Evolutionary conservation across 2,797 vertebrate species (phyloP).

Genomic region (Naso thynnoides): DNA sequence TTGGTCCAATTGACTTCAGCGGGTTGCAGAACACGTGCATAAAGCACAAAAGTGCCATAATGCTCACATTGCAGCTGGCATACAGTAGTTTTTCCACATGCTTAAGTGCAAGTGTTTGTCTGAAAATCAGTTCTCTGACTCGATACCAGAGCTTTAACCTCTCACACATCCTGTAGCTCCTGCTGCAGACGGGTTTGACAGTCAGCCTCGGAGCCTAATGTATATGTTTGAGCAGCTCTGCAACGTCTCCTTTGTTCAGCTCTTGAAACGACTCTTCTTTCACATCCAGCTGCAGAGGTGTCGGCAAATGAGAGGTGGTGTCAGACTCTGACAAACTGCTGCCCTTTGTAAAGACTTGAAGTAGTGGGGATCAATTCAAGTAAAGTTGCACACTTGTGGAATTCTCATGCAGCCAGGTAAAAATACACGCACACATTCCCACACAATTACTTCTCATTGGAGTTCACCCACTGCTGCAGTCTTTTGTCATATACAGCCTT

Average conservation of each 20-base stretch:
- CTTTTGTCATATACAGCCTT: constrained; percentile 28
- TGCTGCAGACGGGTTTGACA: constrained; percentile 47
- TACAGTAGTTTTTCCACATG: constrained; percentile 18
- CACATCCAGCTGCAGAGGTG: constrained; percentile 42
- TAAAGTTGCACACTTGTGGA: constrained; percentile 52
- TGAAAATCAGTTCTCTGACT: constrained; percentile 22
- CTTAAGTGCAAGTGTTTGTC: constrained; percentile 48
- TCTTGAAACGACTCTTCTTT: constrained; percentile 41
- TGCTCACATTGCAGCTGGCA: constrained; percentile 26
- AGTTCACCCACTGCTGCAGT: constrained; percentile 19
- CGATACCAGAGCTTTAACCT: constrained; percentile 34
- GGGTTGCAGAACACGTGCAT: constrained; percentile 32
- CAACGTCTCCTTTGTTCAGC: constrained; percentile 38
- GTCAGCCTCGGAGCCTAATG: constrained; percentile 30
- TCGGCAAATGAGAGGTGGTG: constrained; percentile 45
- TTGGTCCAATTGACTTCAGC: constrained; percentile 45
- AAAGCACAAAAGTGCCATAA: constrained; percentile 1
- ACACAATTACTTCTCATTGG: constrained; percentile 21
- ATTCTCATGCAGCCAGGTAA: constrained; percentile 29
- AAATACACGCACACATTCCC: constrained; percentile 26
- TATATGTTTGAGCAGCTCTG: constrained; percentile 42
- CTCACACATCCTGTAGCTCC: constrained; percentile 7
- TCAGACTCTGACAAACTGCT: constrained; percentile 58
- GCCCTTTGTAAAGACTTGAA: constrained; percentile 59
- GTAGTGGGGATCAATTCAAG: constrained; percentile 65